Base-by-base conservation (phyloP, 2,797 vertebrate genomes). In the Chaetophractus vellerosus region DNA sequence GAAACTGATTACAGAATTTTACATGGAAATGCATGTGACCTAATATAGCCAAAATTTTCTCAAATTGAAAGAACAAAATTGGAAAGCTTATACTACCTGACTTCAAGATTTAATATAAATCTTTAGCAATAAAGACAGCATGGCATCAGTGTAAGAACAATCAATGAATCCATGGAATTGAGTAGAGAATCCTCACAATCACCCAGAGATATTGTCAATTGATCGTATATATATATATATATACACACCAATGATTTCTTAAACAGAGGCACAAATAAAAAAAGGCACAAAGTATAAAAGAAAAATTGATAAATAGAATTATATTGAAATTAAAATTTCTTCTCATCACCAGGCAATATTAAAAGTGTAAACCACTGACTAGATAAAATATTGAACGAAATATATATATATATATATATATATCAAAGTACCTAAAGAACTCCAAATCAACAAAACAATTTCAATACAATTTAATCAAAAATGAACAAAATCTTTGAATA, bases 81-180 rank as follows among this genome's bases (percentile, higher is more conserved):
- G 2, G 50, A 85, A 2, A 9, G 21, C 36, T 74, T 82, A 69
- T 38, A 33, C 24, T 68, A 74, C 24, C 21, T 85, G 19, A 92
- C 66, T 95, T 93, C 59, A 91, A 95, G 66, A 87, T 91, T 81
- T 72, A 94, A 88, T 74, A 79, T 75, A 83, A 74, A 87, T 90
- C 19, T 59, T 45, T 80, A 31, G 5, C 55, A 63, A 82, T 72
- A 57, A 82, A 52, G 16, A 36, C 9, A 79, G 8, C 55, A 2
- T 45, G 26, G 6, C 38, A 59, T 28, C 92, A 52, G 15, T 38
- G 21, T 63, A 75, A 59, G 14, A 74, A 74, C 19, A 45, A 26
- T 41, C 36, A 71, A 26, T 6, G 9, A 21, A 79, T 75, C 7
- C 31, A 57, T 55, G 2, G 31, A 21, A 63, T 19, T 72, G 28